A percentile compares a stretch with the other conserved stretches of the same genome.
phyloP scores from a whole-genome alignment of 2,113 vertebrate species.

The Trogon melanurus region DNA sequence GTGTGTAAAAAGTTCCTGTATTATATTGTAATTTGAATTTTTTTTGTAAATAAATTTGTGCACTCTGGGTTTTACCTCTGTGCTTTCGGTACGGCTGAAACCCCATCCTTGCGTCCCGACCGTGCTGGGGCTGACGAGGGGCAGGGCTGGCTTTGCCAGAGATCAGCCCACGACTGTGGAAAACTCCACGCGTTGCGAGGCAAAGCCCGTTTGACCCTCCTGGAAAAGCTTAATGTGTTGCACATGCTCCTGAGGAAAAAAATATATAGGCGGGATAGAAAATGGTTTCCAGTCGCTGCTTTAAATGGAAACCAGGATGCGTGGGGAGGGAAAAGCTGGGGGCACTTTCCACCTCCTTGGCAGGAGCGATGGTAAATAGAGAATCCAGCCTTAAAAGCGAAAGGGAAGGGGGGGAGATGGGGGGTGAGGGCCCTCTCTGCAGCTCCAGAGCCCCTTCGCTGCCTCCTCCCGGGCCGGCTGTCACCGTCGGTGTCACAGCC shows the following conservation, averaged over 20 bases:
- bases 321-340: background rate
- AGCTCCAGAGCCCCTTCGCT: background rate
- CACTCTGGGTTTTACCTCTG: slow-evolving; percentile 17
- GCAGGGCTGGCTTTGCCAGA: background rate
- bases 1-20: slow-evolving; percentile 82
- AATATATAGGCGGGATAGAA: background rate
- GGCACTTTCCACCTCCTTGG: background rate
- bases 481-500: background rate
- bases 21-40: slow-evolving; percentile 80
- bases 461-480: background rate
- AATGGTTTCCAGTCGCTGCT: slow-evolving; percentile 27
- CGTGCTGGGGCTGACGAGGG: background rate
- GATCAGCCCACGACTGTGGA: background rate
- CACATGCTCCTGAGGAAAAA: background rate
- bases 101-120: background rate
- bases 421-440: background rate
- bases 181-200: background rate
- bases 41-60: slow-evolving; percentile 83
- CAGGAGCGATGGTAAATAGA: background rate
- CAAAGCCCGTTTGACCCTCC: background rate
- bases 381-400: background rate
- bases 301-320: slow-evolving; percentile 29
- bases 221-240: background rate
- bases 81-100: rapidly evolving
- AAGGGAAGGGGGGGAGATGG: background rate